Base-by-base conservation (phyloP, 2,113 vertebrate genomes). In the Oceanodroma tethys region DNA sequence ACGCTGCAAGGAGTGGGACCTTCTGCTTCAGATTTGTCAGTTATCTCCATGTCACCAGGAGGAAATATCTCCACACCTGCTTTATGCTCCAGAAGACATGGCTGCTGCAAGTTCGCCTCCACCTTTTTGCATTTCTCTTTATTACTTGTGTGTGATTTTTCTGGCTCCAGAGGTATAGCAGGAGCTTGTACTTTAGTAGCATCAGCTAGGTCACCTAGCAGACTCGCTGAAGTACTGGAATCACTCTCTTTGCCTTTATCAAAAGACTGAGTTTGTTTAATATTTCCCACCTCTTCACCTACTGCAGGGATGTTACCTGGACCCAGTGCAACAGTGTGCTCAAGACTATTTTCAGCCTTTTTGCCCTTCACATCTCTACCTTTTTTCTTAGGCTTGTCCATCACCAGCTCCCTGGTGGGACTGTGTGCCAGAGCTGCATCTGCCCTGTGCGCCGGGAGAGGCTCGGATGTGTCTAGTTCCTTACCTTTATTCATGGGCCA, bases 211-310 rank as follows among this genome's bases (percentile, higher is more conserved):
- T 29, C 90, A 36, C 5, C 71, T 3, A 16, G 25, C 23, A 42
- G 67, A 3, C 16, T 17, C 0, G 0, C 93, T 16, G 11, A 6
- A 34, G 16, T 0, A 23, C 71, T 12, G 11, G 6, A 20, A 26
- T 29, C 2, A 23, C 48, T 5, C 66, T 56, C 90, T 43, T 3
- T 34, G 47, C 27, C 70, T 40, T 59, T 36, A 20, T 15, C 70
- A 27, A 11, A 20, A n/a, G 53, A 0, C 11, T 45, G 87, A 23
- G 27, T 0, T 7, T 50, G 47, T 5, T 90, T 53, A 2, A 2
- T 7, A 1, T 3, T 20, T 52, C 78, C 91, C 58, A 21, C 19
- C 72, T 81, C 48, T 13, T 22, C 30, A 5, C 11, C 36, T 34
- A 14, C 60, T 4, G 20, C 74, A 19, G 65, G 45, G 45, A 22